Evolutionary conservation across 1,140 invertebrate genomes (phyloP), one percentile per base, ranked within the genome.

Genomic region (Antheraea pernyi): DNA sequence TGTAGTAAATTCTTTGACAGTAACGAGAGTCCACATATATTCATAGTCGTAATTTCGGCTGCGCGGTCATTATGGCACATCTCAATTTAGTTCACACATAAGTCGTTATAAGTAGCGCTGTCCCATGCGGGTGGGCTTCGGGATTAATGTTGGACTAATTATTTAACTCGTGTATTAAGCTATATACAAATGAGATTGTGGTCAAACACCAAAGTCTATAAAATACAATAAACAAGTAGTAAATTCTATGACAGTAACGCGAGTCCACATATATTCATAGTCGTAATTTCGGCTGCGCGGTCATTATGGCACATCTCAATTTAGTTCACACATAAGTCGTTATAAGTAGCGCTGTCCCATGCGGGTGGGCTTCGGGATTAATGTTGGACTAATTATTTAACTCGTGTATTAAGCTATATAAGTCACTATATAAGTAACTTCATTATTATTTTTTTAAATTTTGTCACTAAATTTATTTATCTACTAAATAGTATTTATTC

Each of bases 221-320:
- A n/a, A 53, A 53, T n/a, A n/a, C n/a, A 53, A 53, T 0, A 16
- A 53, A 16, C 9, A 13, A n/a, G 46, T 0, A 53, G 46, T 53
- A 6, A 82, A 77, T 63, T n/a, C 37, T 6, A 9, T 36, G 16
- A 60, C 76, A 64, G 61, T 16, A 85, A 74, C 60, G 70, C 42
- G 75, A 76, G 42, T 63, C 68, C 74, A 70, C 71, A 19, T 30
- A 30, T 37, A 22, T 18, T 62, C 59, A 72, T 61, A 60, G 67
- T 53, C 63, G 68, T 77, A 82, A 80, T 79, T 80, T 78, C 77
- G 77, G 76, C 72, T 65, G 69, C 73, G 72, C 73, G 73, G 78
- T 76, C 80, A 80, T 85, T 85, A 83, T 84, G 75, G 82, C 84
- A 86, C 84, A 80, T 86, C 82, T 86, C 79, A 83, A 86, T 87